Evolutionary conservation across 2,113 vertebrate species (phyloP).

Genomic region (Onychostoma macrolepis): DNA sequence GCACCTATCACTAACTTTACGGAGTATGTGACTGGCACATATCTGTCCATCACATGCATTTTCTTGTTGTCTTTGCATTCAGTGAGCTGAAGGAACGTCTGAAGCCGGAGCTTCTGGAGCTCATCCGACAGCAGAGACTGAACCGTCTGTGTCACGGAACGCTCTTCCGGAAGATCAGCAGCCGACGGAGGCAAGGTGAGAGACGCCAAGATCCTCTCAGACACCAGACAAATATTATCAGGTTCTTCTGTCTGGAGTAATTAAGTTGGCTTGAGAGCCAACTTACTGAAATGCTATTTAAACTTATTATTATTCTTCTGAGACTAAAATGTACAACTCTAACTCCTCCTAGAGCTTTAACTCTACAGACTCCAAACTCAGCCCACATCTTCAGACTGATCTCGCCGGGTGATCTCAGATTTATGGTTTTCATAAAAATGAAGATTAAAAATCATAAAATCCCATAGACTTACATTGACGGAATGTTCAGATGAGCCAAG

Average conservation of each 20-base stretch:
- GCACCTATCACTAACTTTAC: not conserved
- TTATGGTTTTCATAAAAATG: too few relatives aligned
- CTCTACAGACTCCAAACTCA: too few relatives aligned
- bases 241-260: not conserved
- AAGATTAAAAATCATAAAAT: too few relatives aligned
- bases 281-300: too few relatives aligned
- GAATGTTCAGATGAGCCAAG: too few relatives aligned
- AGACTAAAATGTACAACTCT: too few relatives aligned
- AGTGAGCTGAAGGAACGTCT: slow-evolving; percentile 92
- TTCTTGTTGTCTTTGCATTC: slow-evolving; percentile 16
- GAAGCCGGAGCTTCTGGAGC: slow-evolving; percentile 89
- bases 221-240: not conserved
- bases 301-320: too few relatives aligned
- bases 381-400: too few relatives aligned
- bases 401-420: too few relatives aligned
- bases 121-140: slow-evolving; percentile 94
- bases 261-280: too few relatives aligned
- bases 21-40: not conserved
- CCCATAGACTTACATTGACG: too few relatives aligned
- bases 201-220: slow-evolving; percentile 1
- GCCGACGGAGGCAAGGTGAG: slow-evolving; percentile 90
- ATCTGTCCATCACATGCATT: not conserved
- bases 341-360: too few relatives aligned
- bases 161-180: slow-evolving; percentile 95
- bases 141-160: slow-evolving; percentile 92